Conservation (phyloP, 2,888 invertebrate species). For the Tanytarsus gracilentus region DNA sequence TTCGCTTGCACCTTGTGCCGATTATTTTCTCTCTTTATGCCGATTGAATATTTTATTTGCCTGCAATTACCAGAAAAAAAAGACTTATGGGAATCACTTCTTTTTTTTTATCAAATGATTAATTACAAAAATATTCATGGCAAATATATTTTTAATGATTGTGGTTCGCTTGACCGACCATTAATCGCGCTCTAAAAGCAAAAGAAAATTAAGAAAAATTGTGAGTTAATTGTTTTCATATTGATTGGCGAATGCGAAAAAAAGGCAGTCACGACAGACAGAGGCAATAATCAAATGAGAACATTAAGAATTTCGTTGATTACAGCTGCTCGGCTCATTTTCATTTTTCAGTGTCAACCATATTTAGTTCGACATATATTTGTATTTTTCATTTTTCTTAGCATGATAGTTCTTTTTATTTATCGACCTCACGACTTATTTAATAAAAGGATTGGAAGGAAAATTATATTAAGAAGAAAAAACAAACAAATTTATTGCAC, state of each 20-base stretch:
- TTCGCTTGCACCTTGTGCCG: no score
- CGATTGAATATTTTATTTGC: no score
- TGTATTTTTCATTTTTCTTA: not conserved
- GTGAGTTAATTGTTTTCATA: no score
- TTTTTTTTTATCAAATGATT: not conserved
- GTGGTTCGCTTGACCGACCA: not conserved
- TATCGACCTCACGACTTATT: not conserved
- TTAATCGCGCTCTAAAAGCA: not conserved
- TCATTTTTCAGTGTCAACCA: conserved; percentile 10
- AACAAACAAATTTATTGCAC: conserved; percentile 27
- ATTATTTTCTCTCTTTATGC: no score
- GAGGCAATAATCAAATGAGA: not conserved
- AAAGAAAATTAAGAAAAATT: no score
- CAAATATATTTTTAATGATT: not conserved
- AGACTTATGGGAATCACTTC: not conserved
- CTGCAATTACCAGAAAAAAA: no score
- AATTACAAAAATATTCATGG: not conserved
- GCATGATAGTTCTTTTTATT: not conserved
- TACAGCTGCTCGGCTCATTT: conserved; percentile 18
- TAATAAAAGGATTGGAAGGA: not conserved
- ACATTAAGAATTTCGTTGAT: conserved; percentile 5
- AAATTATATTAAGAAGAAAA: conserved; percentile 25
- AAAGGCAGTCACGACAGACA: no score
- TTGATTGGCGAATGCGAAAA: no score
- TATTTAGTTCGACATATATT: not conserved